These are phyloP conservation scores for Proctacanthus coquilletti DNA, from an alignment of 1,140 invertebrate species.

Conservation along the genomic window DNA sequence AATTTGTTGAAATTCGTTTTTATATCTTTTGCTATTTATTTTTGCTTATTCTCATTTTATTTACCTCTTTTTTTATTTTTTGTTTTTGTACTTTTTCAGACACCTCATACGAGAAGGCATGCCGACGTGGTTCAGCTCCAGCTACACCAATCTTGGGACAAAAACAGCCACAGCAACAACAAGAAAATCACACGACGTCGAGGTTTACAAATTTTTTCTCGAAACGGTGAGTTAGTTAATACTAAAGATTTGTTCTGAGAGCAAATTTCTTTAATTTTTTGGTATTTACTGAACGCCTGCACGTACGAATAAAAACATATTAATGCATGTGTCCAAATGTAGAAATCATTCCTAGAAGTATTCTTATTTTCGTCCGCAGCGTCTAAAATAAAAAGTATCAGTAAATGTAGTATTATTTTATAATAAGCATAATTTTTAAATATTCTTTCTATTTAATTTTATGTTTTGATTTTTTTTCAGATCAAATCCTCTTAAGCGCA, in stretches of 20 bases:
- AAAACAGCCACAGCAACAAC: slow-evolving; percentile 22
- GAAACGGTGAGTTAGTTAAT: slow-evolving; percentile 39
- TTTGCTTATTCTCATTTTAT: too few species aligned
- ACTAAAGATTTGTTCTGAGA: background rate
- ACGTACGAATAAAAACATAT: too few species aligned
- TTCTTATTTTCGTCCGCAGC: too few species aligned
- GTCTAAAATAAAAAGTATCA: too few species aligned
- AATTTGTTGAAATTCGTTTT: too few species aligned
- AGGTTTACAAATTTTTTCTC: slow-evolving; percentile 80
- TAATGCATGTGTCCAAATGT: too few species aligned
- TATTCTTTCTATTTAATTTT: background rate
- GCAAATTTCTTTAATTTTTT: too few species aligned
- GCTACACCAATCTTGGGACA: slow-evolving; percentile 60
- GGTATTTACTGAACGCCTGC: too few species aligned
- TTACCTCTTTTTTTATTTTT: slow-evolving; percentile 7
- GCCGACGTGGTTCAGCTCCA: slow-evolving; percentile 66
- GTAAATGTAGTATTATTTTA: background rate
- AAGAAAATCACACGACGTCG: slow-evolving; percentile 31
- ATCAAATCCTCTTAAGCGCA: slow-evolving; percentile 76
- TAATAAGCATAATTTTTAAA: background rate
- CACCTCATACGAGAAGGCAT: slow-evolving; percentile 80
- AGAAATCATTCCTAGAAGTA: too few species aligned
- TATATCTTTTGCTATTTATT: too few species aligned
- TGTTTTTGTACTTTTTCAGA: slow-evolving; percentile 43
- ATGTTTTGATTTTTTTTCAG: slow-evolving; percentile 38